Conservation (phyloP, 2,888 invertebrate species). For the Parapristionchus giblindavisi region DNA sequence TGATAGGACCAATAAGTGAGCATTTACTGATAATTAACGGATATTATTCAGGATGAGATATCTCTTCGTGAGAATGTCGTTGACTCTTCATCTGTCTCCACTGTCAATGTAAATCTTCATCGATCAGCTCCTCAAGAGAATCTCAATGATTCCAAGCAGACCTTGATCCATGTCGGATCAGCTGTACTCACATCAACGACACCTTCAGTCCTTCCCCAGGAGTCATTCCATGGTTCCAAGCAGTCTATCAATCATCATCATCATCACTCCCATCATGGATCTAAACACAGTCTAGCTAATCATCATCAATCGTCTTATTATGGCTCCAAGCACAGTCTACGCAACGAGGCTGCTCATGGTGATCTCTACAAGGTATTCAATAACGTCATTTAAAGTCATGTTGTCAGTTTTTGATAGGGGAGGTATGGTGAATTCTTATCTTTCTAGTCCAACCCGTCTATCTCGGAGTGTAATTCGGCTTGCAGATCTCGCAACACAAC, state of each 20-base stretch:
- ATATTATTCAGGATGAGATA: conserved; percentile 1
- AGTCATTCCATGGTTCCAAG: no score
- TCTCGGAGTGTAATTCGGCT: no score
- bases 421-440: no score
- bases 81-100: conserved; percentile 2
- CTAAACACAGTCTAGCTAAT: conserved; percentile 14
- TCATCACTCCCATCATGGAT: conserved; percentile 21
- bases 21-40: not conserved
- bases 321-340: no score
- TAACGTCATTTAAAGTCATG: not conserved
- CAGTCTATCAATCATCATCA: no score
- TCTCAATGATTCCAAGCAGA: not conserved
- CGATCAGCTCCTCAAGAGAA: conserved; percentile 18
- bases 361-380: not conserved
- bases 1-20: not conserved
- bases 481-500: conserved; percentile 13
- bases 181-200: no score
- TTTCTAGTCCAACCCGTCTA: no score
- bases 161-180: no score
- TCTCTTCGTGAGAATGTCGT: conserved; percentile 12
- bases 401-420: no score
- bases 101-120: not conserved
- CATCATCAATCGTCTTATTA: no score
- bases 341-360: no score
- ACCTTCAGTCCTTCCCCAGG: not conserved